These are phyloP conservation scores for Hybognathus amarus DNA, from an alignment of 2,797 vertebrate species.

Conservation along the genomic window DNA sequence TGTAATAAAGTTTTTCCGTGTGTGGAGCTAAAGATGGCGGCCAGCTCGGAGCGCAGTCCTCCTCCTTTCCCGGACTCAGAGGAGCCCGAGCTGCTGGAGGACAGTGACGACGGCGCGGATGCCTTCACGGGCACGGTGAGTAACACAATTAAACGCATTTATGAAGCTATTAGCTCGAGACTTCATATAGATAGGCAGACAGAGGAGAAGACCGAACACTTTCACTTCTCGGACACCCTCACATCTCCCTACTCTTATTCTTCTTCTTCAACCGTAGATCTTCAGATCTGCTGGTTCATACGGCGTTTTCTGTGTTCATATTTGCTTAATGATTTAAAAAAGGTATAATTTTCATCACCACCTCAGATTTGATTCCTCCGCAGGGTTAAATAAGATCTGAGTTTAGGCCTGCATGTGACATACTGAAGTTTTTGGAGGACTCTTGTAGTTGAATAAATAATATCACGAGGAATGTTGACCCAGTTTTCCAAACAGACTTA, in stretches of 20 bases:
- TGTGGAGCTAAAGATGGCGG: slow-evolving; percentile 76
- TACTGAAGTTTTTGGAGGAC: slow-evolving; percentile 19
- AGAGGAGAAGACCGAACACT: neutral
- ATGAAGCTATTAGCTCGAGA: neutral
- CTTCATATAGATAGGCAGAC: neutral
- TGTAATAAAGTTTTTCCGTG: slow-evolving; percentile 45
- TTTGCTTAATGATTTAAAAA: neutral
- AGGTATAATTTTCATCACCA: neutral
- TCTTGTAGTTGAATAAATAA: slow-evolving; percentile 25
- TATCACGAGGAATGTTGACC: slow-evolving; percentile 24
- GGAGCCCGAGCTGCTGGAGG: slow-evolving; percentile 76
- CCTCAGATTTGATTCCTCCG: neutral
- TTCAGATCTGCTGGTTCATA: neutral
- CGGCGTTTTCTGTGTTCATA: too few relatives aligned
- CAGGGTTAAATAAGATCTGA: neutral
- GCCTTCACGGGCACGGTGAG: slow-evolving; percentile 73
- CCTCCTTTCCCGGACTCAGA: slow-evolving; percentile 83
- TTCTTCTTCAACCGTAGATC: neutral
- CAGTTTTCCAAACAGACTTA: slow-evolving; percentile 25
- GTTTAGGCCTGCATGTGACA: slow-evolving; percentile 29
- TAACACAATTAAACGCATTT: slow-evolving; percentile 22
- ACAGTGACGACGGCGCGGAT: slow-evolving; percentile 71
- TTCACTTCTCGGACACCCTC: slow-evolving; percentile 18
- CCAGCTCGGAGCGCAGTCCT: slow-evolving; percentile 81
- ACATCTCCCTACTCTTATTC: neutral